Conservation (phyloP, 1,140 invertebrate species). For the Panagrolaimus sp. region DNA sequence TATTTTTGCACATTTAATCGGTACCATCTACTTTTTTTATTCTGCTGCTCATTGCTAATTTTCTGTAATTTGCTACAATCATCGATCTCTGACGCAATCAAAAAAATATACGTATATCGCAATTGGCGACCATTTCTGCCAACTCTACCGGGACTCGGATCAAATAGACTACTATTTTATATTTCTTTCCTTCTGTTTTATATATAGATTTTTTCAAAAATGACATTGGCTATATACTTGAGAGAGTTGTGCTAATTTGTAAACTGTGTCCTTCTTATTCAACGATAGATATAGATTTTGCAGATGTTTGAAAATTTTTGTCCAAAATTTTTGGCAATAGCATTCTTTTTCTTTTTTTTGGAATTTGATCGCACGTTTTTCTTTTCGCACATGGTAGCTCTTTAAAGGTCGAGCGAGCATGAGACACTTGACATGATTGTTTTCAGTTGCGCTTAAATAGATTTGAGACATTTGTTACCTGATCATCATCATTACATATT, state of each 20-base stretch:
- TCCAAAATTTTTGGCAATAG: background rate
- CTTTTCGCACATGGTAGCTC: conserved; percentile 7
- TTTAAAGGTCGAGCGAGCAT: conserved; percentile 13
- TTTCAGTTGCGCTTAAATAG: background rate
- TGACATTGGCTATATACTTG: conserved; percentile 1
- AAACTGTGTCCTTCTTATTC: conserved; percentile 9
- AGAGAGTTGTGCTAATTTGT: conserved; percentile 12
- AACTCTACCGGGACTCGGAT: background rate
- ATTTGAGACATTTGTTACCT: background rate
- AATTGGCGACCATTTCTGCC: conserved; percentile 10
- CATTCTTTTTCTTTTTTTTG: background rate
- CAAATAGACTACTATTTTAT: background rate
- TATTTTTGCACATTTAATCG: background rate
- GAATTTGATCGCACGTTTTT: conserved; percentile 7
- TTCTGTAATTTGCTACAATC: conserved; percentile 6
- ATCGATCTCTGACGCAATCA: conserved; percentile 9
- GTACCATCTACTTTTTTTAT: too few relatives aligned
- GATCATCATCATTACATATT: background rate
- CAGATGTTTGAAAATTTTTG: conserved; percentile 1
- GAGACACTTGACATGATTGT: conserved; percentile 14
- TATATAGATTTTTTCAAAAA: too few relatives aligned
- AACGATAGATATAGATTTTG: background rate
- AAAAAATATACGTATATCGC: background rate
- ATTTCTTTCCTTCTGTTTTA: too few relatives aligned
- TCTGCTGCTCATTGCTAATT: too few relatives aligned